These are phyloP conservation scores for Brachionus paranguensis DNA, from an alignment of 1,140 invertebrate genomes.

Conservation along the genomic window DNA sequence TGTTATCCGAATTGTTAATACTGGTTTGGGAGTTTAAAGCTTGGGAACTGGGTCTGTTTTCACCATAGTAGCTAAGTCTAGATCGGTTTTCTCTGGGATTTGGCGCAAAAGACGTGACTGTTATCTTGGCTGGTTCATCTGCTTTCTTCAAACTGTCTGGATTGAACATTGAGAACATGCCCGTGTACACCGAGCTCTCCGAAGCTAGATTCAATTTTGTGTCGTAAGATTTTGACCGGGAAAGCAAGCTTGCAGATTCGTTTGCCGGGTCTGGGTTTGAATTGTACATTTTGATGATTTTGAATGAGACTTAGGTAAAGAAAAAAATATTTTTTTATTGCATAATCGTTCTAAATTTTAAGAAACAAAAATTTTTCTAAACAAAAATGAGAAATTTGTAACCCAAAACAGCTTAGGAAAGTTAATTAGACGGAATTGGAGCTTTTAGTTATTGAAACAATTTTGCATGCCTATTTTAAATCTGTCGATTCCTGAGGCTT, in stretches of 20 bases:
- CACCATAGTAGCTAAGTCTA: not conserved
- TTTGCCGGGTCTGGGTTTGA: not conserved
- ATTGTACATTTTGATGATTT: not conserved
- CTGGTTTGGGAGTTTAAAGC: not conserved
- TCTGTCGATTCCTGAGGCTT: not conserved
- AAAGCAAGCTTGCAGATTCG: not conserved
- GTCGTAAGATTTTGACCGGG: conserved; percentile 14
- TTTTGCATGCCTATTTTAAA: not conserved
- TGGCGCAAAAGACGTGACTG: conserved; percentile 21
- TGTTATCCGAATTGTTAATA: not conserved
- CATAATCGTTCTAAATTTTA: conserved; percentile 14
- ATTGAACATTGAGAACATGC: not conserved
- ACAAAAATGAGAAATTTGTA: not conserved
- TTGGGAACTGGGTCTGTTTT: not conserved
- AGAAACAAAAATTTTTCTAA: not conserved
- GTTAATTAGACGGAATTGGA: not conserved
- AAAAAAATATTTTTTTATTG: not conserved
- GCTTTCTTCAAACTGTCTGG: not conserved
- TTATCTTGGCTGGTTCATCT: not conserved
- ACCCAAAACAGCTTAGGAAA: not conserved
- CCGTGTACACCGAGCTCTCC: not conserved
- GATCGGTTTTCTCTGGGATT: not conserved
- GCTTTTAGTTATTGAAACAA: not conserved
- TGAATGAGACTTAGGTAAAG: not conserved
- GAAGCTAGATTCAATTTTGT: not conserved